Conservation (phyloP, 2,888 invertebrate species). For the Phorcus lineatus region DNA sequence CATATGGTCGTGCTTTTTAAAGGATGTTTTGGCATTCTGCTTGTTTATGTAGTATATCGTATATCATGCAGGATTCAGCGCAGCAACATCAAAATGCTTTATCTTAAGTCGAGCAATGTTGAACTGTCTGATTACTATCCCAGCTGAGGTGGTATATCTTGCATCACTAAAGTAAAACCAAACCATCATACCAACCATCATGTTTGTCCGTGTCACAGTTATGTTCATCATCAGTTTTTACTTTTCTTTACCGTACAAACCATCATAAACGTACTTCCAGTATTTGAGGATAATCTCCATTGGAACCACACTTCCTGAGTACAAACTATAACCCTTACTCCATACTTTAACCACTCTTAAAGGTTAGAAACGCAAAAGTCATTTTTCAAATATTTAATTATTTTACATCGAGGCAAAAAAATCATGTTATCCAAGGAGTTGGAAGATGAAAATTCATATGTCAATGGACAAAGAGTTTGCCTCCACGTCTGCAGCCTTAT, state of each 20-base stretch:
- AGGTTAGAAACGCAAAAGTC: no score
- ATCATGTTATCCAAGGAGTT: no score
- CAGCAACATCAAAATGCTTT: slow-evolving; percentile 43
- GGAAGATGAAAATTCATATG: no score
- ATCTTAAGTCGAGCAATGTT: slow-evolving; percentile 42
- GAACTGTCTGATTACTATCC: slow-evolving; percentile 47
- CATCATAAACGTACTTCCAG: slow-evolving; percentile 40
- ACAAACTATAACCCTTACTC: no score
- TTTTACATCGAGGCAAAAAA: no score
- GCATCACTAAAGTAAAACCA: slow-evolving; percentile 37
- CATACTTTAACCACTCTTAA: no score
- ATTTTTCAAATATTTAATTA: no score
- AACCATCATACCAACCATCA: slow-evolving; percentile 49
- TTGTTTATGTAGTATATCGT: slow-evolving; percentile 20
- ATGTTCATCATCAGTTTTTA: slow-evolving; percentile 53
- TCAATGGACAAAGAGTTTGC: no score
- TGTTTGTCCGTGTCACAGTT: slow-evolving; percentile 54
- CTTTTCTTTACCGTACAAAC: slow-evolving; percentile 51
- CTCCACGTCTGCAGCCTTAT: no score
- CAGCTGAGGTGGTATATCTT: slow-evolving; percentile 46
- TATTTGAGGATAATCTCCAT: slow-evolving; percentile 30
- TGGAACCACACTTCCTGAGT: slow-evolving; percentile 28
- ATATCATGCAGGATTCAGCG: slow-evolving; percentile 19
- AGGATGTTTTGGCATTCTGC: slow-evolving; percentile 21
- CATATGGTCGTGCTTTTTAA: slow-evolving; percentile 2